Evolutionary conservation across 1,140 invertebrate species (phyloP), one percentile per base, ranked within the genome.

Genomic region (Nylanderia fulva): DNA sequence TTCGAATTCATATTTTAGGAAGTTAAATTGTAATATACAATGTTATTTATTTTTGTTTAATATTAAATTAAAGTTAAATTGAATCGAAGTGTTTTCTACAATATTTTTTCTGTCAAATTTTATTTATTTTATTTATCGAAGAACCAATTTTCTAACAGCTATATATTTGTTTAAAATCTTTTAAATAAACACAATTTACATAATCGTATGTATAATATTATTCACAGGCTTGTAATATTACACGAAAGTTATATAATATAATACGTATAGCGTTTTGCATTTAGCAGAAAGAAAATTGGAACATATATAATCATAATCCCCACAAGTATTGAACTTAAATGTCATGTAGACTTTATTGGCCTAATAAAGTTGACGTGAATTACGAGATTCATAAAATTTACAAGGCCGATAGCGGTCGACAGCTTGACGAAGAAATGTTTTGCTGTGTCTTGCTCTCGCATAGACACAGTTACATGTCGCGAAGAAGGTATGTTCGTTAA

Each of bases 401-500:
- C 61, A 11, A 42, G 5, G 29, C 18, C 18, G 24, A 77, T 52
- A 68, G 42, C 21, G 58, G 66, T 82, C 36, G 56, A n/a, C n/a
- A n/a, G 27, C 15, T 79, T n/a, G 15, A 68, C 3, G 61, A 68
- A 29, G 45, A 68, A 79, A 39, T 33, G 61, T 68, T 54, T 79
- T 21, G 29, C 1, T 33, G 3, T 33, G 29, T 3, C 29, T 79
- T 24, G 29, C 29, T 36, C 15, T 68, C 45, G 33, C 61, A 79
- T 68, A 79, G 15, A 68, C 15, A 39, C 24, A 58, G 33, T 3
- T 36, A 36, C 48, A 58, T 68, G 63, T 68, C 18, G 45, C 9
- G 24, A 2, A 11, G 77, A 71, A 71, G 13, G 24, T 24, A 80
- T 42, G 77, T 29, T 80, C 64, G 64, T 80, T 80, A 82, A 27